These are phyloP conservation scores for Acanthornis magna DNA, from an alignment of 2,797 vertebrate species.

Conservation along the genomic window DNA sequence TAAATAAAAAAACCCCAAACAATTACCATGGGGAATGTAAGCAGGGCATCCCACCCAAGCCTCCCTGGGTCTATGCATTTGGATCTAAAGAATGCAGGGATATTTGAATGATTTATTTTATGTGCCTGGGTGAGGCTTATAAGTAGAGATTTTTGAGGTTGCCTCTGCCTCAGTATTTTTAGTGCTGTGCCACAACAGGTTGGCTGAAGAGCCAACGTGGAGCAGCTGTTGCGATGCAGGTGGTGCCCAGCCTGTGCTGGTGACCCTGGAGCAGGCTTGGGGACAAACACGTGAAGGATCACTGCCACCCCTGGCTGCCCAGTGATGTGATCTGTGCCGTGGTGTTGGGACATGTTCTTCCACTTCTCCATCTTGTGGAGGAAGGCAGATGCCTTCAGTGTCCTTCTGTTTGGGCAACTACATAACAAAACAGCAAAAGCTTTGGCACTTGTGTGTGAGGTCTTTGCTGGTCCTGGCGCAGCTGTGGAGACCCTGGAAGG, in stretches of 20 bases:
- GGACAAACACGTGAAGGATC: not conserved
- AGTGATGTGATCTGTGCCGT: not conserved
- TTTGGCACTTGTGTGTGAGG: not conserved
- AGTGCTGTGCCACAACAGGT: not conserved
- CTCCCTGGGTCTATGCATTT: not conserved
- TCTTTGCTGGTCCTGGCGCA: not conserved
- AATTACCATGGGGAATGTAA: not conserved
- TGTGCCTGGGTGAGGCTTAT: constrained; percentile 1
- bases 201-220: not conserved
- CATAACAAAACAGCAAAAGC: not conserved
- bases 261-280: not conserved
- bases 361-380: not conserved
- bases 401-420: not conserved
- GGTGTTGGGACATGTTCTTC: not conserved
- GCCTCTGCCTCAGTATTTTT: not conserved
- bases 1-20: not conserved
- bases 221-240: not conserved
- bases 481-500: not conserved
- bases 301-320: not conserved
- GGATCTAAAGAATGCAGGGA: not conserved
- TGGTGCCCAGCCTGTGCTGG: not conserved
- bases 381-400: not conserved
- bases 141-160: not conserved
- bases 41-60: constrained; percentile 4
- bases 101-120: not conserved